Base-by-base conservation (phyloP, 1,140 invertebrate species). In the Drosophila kepulauana region DNA sequence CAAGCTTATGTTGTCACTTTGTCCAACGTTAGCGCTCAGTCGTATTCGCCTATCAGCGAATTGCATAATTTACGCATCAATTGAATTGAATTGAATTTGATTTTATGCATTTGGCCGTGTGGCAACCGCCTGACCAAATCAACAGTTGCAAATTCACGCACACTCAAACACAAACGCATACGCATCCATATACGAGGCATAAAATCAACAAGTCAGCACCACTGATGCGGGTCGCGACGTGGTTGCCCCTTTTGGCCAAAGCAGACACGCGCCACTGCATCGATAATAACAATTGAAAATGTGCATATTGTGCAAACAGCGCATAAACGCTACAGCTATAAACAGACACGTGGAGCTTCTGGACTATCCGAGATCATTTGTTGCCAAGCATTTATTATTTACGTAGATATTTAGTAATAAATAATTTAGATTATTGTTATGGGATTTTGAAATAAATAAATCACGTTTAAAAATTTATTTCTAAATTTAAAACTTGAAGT, bases 151-250 rank as follows among this genome's bases (percentile, higher is more conserved):
- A 76, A 65, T 76, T 59, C 38, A 70, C 64, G 51, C 67, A 45
- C 48, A 68, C 30, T 54, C 54, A 35, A 54, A 52, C 49, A 6
- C 41, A 25, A 46, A 49, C 38, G 20, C 35, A 56, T 15, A 13
- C 43, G 43, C 28, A 15, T n/a, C 13, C 43, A 46, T 6, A 46
- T 4, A 16, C 8, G 3, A 11, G 5, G 8, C 46, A 64, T 54
- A 71, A 72, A 76, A 71, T 76, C 74, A 76, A 72, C 74, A 76
- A 76, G 74, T 76, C 74, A 72, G 68, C 46, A 56, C 15, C 68
- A 35, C n/a, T 7, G 54, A 76, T 76, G 74, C 62, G 62, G 74
- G 61, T 61, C 56, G 35, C 38, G 11, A 16, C 13, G 58, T 35
- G 72, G 72, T 70, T 57, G 35, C 38, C 33, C 72, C 66, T 63